These are phyloP conservation scores for Melanogrammus aeglefinus DNA, from an alignment of 2,797 vertebrate genomes.

Conservation along the genomic window DNA sequence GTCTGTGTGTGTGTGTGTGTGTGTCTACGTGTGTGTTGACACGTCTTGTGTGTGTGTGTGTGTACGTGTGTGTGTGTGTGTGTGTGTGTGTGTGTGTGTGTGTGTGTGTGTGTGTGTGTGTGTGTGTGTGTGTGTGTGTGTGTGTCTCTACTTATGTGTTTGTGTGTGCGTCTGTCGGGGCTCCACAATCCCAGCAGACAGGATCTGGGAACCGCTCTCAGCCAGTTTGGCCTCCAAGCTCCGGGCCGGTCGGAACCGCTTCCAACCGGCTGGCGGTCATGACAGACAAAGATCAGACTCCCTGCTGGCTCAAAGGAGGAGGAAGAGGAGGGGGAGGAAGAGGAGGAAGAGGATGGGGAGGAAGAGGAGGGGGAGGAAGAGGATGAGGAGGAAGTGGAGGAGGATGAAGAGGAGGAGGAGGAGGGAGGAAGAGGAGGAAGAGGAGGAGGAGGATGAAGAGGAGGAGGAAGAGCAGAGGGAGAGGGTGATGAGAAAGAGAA, in stretches of 20 bases:
- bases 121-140: not conserved
- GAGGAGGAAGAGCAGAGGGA: too few species aligned
- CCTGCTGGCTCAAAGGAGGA: slow-evolving; percentile 28
- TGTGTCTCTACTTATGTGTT: not conserved
- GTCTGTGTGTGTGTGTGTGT: too few species aligned
- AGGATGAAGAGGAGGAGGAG: too few species aligned
- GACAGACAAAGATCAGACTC: slow-evolving; percentile 49
- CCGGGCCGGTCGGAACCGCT: slow-evolving; percentile 14
- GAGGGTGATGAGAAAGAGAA: too few species aligned
- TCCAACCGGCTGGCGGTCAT: slow-evolving; percentile 31
- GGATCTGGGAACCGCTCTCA: slow-evolving; percentile 47
- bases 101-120: slow-evolving; percentile 12
- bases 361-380: too few species aligned
- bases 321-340: too few species aligned
- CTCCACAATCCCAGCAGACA: slow-evolving; percentile 28
- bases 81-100: not conserved
- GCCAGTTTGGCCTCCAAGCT: slow-evolving; percentile 9
- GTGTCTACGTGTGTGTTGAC: too few species aligned
- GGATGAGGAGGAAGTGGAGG: too few species aligned
- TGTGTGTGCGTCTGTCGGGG: not conserved
- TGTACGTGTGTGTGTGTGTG: slow-evolving; percentile 5
- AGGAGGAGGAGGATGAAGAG: too few species aligned
- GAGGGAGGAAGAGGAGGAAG: too few species aligned
- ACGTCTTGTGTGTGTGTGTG: slow-evolving; percentile 6
- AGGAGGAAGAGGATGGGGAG: too few species aligned